Percentiles rank a stretch among this genome's conserved stretches.
Evolutionary conservation across 2,888 invertebrate genomes (phyloP).

Genomic region (Sylvicola cinctus): DNA sequence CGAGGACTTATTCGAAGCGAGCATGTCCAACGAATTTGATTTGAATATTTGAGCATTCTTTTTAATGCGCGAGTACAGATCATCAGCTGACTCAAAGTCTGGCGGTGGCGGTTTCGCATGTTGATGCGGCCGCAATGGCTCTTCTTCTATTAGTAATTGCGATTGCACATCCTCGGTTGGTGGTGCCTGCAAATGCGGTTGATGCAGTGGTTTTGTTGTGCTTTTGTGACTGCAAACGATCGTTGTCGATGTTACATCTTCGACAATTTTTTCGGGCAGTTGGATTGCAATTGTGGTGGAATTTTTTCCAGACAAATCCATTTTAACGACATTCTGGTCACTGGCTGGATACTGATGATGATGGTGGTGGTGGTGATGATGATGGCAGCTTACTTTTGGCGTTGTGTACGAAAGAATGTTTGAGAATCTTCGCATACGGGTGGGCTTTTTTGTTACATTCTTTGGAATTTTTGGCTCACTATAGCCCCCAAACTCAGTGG

Average conservation of each 20-base stretch:
- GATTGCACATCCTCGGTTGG: not conserved
- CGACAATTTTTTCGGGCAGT: conserved; percentile 8
- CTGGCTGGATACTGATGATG: not conserved
- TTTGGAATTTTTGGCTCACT: conserved; percentile 5
- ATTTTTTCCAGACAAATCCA: too few species aligned
- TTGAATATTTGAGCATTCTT: conserved; percentile 16
- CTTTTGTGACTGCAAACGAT: conserved; percentile 2
- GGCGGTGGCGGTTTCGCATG: not conserved
- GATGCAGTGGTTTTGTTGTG: not conserved
- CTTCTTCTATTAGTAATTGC: not conserved
- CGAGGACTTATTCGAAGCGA: conserved; percentile 14
- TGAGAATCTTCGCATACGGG: conserved; percentile 23
- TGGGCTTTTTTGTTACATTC: conserved; percentile 11
- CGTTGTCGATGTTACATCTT: conserved; percentile 12
- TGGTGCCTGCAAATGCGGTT: not conserved
- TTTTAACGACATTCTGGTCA: not conserved
- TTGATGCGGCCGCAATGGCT: not conserved
- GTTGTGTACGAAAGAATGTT: conserved; percentile 20
- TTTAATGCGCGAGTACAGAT: conserved; percentile 22
- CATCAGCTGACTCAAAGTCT: conserved; percentile 12
- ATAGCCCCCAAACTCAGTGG: not conserved
- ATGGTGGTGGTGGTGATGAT: conserved; percentile 2
- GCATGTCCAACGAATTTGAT: conserved; percentile 22
- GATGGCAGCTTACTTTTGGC: conserved; percentile 1
- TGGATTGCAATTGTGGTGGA: not conserved